Percentiles rank a stretch among this genome's conserved stretches.
Evolutionary conservation across 2,113 vertebrate species (phyloP).

Genomic region (Chionomys nivalis): DNA sequence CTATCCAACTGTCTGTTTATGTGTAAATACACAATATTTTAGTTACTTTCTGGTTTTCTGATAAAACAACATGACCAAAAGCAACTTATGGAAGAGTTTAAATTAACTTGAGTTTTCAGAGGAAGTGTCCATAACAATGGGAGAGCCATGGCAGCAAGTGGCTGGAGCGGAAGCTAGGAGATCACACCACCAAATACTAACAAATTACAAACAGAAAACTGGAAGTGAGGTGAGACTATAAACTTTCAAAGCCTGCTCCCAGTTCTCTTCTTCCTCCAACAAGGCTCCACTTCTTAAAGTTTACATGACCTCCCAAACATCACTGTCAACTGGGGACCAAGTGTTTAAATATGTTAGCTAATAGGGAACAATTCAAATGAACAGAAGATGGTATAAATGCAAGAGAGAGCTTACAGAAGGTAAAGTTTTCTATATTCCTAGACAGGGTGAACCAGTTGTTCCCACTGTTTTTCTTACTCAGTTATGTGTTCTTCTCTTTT

Average conservation of each 20-base stretch:
- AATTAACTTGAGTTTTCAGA: not conserved
- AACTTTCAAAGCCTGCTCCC: not conserved
- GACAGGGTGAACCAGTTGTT: not conserved
- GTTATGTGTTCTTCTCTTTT: not conserved
- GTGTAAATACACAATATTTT: not conserved
- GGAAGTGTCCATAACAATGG: accelerated
- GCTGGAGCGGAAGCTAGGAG: not conserved
- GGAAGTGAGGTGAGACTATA: not conserved
- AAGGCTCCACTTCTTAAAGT: too few species aligned
- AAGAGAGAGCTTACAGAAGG: not conserved
- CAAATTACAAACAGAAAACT: not conserved
- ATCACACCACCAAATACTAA: not conserved
- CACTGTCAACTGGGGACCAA: not conserved
- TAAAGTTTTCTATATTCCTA: not conserved
- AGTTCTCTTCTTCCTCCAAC: not conserved
- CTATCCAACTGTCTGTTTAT: not conserved
- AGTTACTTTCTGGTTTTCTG: not conserved
- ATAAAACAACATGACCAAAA: not conserved
- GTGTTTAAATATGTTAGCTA: not conserved
- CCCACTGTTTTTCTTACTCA: not conserved
- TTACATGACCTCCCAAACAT: not conserved
- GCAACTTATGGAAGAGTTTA: not conserved
- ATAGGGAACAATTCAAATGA: not conserved
- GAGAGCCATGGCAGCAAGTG: not conserved
- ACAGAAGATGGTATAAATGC: not conserved